These are phyloP conservation scores for Lycodopsis pacificus DNA, from an alignment of 2,797 vertebrate genomes.

Conservation along the genomic window DNA sequence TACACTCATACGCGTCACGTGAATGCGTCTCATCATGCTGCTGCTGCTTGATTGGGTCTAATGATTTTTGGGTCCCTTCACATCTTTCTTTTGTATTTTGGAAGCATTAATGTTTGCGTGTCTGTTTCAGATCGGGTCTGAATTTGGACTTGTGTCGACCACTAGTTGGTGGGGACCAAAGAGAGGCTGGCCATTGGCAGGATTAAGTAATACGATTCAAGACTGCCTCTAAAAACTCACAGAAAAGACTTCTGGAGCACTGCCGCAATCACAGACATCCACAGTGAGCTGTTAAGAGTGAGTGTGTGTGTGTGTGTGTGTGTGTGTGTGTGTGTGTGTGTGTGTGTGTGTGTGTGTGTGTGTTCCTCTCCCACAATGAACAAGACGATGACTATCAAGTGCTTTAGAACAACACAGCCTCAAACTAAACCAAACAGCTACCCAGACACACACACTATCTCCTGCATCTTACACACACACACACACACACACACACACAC, in stretches of 20 bases:
- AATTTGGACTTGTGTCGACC: conserved; percentile 13
- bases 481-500: conserved; percentile 18
- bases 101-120: background rate
- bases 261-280: conserved; percentile 31
- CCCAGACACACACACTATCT: conserved; percentile 71
- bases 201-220: conserved; percentile 17
- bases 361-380: conserved; percentile 61
- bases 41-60: background rate
- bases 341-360: background rate
- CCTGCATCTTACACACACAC: conserved; percentile 66
- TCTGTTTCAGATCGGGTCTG: background rate
- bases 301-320: conserved; percentile 7
- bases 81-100: background rate
- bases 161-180: background rate
- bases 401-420: conserved; percentile 71
- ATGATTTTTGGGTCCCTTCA: background rate
- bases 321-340: conserved; percentile 1
- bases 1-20: background rate
- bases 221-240: background rate
- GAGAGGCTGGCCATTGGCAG: conserved; percentile 3
- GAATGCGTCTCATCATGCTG: background rate
- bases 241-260: conserved; percentile 15
- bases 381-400: conserved; percentile 65
- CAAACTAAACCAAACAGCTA: conserved; percentile 68
- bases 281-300: conserved; percentile 1